phyloP scores from a whole-genome alignment of 2,888 invertebrate genomes.

The Pyrgus malvae region DNA sequence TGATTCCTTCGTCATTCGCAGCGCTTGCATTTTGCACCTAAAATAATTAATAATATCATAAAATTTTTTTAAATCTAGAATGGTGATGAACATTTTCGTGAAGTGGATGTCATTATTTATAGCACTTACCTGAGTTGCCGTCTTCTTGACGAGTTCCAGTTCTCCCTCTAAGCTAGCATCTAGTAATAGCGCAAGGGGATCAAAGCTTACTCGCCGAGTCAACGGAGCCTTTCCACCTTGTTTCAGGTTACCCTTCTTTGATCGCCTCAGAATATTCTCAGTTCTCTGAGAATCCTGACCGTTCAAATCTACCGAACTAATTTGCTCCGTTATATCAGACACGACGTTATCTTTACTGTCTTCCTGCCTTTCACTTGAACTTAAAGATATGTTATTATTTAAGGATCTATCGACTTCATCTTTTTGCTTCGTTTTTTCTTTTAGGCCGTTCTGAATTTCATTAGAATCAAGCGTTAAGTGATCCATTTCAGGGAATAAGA shows the following conservation, averaged over 20 bases:
- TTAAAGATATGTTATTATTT: constrained; percentile 53
- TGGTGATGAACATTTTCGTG: no score
- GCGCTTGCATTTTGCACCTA: constrained; percentile 96
- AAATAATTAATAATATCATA: constrained; percentile 34
- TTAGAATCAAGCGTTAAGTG: constrained; percentile 78
- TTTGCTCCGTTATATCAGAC: constrained; percentile 74
- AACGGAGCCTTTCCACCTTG: constrained; percentile 87
- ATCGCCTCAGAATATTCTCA: constrained; percentile 83
- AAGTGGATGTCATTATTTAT: not conserved
- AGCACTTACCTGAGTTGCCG: constrained; percentile 89
- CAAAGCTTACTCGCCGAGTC: constrained; percentile 95
- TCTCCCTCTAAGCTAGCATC: constrained; percentile 99
- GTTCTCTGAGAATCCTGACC: constrained; percentile 80
- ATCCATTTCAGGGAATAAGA: constrained; percentile 89
- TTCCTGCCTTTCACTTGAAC: constrained; percentile 61
- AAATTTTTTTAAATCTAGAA: no score
- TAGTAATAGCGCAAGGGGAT: constrained; percentile 96
- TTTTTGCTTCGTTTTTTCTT: constrained; percentile 59
- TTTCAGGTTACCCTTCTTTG: constrained; percentile 91
- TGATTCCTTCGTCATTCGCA: constrained; percentile 99
- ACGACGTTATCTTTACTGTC: constrained; percentile 67
- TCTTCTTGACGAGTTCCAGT: constrained; percentile 96
- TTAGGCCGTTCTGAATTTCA: constrained; percentile 58
- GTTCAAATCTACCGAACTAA: constrained; percentile 75
- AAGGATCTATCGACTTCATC: constrained; percentile 73